Percentiles rank a stretch among this genome's conserved stretches.
These are phyloP conservation scores for Theristus sp. DNA, from an alignment of 2,888 invertebrate genomes.

Conservation along the genomic window DNA sequence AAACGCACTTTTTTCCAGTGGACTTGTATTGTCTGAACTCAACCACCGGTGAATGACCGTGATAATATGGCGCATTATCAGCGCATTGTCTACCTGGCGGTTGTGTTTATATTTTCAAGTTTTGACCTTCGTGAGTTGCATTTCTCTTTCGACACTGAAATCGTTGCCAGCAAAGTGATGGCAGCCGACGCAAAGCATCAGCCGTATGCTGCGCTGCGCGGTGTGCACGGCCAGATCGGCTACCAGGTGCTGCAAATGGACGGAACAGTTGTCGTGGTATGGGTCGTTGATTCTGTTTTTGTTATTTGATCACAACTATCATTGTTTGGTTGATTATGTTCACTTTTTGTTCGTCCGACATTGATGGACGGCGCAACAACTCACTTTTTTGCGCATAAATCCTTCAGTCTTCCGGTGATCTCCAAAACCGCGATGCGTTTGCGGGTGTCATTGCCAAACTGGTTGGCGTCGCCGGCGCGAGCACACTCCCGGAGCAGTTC, in stretches of 20 bases:
- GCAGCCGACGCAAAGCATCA: not conserved
- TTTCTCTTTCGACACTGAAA: too few species aligned
- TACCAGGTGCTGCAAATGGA: constrained; percentile 11
- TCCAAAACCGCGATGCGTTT: constrained; percentile 7
- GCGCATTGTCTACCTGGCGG: not conserved
- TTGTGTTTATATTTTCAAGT: not conserved
- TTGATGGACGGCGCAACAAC: too few species aligned
- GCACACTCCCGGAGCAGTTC: not conserved
- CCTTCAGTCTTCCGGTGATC: constrained; percentile 9
- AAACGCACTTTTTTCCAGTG: too few species aligned
- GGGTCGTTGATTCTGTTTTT: not conserved
- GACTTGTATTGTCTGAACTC: too few species aligned
- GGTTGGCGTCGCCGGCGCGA: not conserved
- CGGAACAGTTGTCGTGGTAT: constrained; percentile 10
- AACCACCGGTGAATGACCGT: too few species aligned
- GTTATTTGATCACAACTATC: too few species aligned
- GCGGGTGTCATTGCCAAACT: not conserved
- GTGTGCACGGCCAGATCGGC: constrained; percentile 9
- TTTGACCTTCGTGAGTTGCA: not conserved
- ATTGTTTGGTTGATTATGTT: too few species aligned
- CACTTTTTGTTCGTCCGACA: too few species aligned
- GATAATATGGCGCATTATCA: too few species aligned
- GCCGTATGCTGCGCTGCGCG: constrained; percentile 1
- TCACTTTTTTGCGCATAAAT: not conserved
- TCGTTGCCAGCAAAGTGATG: too few species aligned